Conservation (phyloP, 1,140 invertebrate species). For the Caenorhabditis inopinata region DNA sequence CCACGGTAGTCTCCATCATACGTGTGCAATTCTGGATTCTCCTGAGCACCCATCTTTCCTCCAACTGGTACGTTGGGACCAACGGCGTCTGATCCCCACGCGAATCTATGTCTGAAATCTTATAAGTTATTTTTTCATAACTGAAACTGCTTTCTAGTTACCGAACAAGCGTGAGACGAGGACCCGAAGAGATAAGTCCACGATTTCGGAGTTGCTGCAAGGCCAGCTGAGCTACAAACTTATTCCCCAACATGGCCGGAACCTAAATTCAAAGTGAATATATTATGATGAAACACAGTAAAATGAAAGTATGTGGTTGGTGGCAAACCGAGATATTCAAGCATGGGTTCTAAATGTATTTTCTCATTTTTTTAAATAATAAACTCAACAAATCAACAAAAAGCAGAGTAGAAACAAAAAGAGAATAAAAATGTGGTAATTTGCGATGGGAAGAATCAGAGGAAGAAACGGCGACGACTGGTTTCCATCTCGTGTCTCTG, state of each 20-base stretch:
- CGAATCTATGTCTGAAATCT: constrained; percentile 20
- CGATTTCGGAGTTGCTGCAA: constrained; percentile 15
- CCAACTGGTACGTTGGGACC: constrained; percentile 49
- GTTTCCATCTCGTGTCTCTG: constrained; percentile 66
- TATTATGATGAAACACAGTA: neutral
- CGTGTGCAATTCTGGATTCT: constrained; percentile 52
- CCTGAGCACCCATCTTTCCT: constrained; percentile 45
- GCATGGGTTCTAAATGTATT: neutral
- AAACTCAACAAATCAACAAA: constrained; percentile 27
- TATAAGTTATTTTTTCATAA: neutral
- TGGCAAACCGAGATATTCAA: too few species aligned
- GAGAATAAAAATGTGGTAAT: too few species aligned
- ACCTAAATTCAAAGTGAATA: neutral
- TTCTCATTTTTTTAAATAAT: neutral
- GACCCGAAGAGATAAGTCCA: neutral
- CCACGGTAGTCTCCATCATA: constrained; percentile 49
- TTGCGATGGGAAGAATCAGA: constrained; percentile 14
- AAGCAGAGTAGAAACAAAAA: neutral
- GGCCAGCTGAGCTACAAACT: neutral
- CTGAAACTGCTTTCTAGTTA: neutral
- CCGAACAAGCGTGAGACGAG: constrained; percentile 13
- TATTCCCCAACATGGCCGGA: constrained; percentile 26
- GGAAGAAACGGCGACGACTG: constrained; percentile 58
- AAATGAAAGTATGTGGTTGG: neutral
- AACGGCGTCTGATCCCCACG: constrained; percentile 43